Evolutionary conservation across 2,888 invertebrate species (phyloP), one percentile per base, ranked within the genome.

Genomic region (Diarsia dahlii): DNA sequence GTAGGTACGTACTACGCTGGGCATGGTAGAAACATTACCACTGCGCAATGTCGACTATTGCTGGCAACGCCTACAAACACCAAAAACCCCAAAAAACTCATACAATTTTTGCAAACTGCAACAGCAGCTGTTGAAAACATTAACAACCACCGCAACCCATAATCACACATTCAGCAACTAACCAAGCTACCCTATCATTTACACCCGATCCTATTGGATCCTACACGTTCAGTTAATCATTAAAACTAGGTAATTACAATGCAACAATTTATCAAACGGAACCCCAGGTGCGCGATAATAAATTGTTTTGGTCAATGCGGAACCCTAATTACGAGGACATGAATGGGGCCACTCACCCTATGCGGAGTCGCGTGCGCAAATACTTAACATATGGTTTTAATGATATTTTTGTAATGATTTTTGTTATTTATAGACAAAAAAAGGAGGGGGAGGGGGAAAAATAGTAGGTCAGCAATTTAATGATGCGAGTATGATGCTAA

Each of bases 231-330:
- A 82, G 82, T 80, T 87, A 82, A 91, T 89, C 89, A 93, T 93
- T 90, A 91, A 87, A 88, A 87, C 90, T 92, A n/a, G n/a, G n/a
- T n/a, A 92, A 93, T 93, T 90, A 92, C 87, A 89, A 87, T 89
- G 88, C 84, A 84, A 87, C 91, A 84, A 93, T 93, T 87, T 88
- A 93, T 93, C 90, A 93, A 90, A 88, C 13, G 39, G 62, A 70
- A 86, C 82, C 89, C 93, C 93, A 92, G 93, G 93, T 93, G 93
- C 82, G 82, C 67, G 76, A 74, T 90, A 91, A 93, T 93, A 91
- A 91, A 93, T 93, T 89, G 91, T 91, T 91, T 89, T 87, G 89
- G 87, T 84, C 90, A 89, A 88, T 89, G 83, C 74, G 87, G 90
- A 86, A 90, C 92, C 92, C 91, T 91, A 91, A 92, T 93, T 91